These are phyloP conservation scores for Rissa tridactyla DNA, from an alignment of 2,113 vertebrate genomes.

Conservation along the genomic window DNA sequence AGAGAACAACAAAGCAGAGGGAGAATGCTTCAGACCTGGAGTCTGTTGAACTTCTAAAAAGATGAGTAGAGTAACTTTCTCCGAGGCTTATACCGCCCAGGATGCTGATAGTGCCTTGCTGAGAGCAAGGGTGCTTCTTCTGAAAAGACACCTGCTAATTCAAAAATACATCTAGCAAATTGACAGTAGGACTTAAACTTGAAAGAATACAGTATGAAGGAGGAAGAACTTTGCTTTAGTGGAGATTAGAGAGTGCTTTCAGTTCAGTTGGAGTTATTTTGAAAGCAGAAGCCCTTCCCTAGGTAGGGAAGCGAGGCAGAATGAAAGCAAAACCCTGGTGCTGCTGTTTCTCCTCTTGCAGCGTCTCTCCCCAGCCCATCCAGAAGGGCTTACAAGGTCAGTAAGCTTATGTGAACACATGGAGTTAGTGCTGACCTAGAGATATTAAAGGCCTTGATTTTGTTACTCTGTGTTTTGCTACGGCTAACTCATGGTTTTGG, in stretches of 20 bases:
- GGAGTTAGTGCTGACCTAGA: neutral
- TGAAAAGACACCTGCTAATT: neutral
- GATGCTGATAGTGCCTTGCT: neutral
- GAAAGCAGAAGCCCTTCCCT: neutral
- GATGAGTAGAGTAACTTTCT: conserved; percentile 38
- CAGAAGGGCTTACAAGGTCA: neutral
- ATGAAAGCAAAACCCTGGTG: neutral
- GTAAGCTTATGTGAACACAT: neutral
- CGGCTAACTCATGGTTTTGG: neutral
- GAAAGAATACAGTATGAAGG: neutral
- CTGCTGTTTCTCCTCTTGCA: neutral
- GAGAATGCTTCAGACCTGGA: conserved; percentile 18
- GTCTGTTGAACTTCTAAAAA: neutral
- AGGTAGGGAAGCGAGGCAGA: neutral
- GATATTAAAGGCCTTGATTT: neutral
- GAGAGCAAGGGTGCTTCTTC: neutral
- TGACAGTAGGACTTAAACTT: neutral
- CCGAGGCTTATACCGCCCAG: neutral
- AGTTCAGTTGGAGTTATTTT: neutral
- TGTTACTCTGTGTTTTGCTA: neutral
- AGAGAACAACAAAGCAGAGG: conserved; percentile 42
- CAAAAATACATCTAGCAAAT: neutral
- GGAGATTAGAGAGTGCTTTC: neutral
- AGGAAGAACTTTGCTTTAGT: neutral
- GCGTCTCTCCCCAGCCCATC: neutral